These are phyloP conservation scores for Ormyrus rosae DNA, from an alignment of 2,888 invertebrate species.

Conservation along the genomic window DNA sequence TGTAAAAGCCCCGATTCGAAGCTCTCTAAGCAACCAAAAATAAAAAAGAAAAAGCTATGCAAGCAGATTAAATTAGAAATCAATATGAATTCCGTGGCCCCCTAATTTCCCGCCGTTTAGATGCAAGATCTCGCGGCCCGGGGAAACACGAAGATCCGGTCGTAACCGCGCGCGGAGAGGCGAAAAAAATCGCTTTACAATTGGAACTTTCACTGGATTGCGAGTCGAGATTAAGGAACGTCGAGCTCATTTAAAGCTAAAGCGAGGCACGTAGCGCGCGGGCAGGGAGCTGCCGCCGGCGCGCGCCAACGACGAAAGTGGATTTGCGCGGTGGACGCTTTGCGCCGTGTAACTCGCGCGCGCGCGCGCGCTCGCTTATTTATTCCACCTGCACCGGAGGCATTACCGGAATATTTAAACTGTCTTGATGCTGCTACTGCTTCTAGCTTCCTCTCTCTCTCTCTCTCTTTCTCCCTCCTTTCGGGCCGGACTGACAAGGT, in stretches of 20 bases:
- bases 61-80: too few species aligned
- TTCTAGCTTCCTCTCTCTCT: too few species aligned
- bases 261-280: background rate
- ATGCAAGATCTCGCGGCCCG: too few species aligned
- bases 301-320: conserved; percentile 17
- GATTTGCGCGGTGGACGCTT: conserved; percentile 34
- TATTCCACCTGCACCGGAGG: conserved; percentile 27
- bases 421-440: background rate
- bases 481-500: background rate
- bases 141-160: too few species aligned
- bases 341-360: conserved; percentile 17
- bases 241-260: conserved; percentile 11
- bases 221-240: background rate
- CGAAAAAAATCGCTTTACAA: background rate
- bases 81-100: too few species aligned
- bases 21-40: too few species aligned
- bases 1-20: too few species aligned
- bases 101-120: too few species aligned
- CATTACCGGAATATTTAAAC: conserved; percentile 34
- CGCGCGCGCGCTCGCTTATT: conserved; percentile 21
- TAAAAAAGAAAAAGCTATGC: too few species aligned
- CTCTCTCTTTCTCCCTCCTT: too few species aligned
- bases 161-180: background rate
- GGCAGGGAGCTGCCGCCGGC: too few species aligned
- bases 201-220: conserved; percentile 17